These are phyloP conservation scores for Chaetorhynchus papuensis DNA, from an alignment of 2,113 vertebrate species.

Conservation along the genomic window DNA sequence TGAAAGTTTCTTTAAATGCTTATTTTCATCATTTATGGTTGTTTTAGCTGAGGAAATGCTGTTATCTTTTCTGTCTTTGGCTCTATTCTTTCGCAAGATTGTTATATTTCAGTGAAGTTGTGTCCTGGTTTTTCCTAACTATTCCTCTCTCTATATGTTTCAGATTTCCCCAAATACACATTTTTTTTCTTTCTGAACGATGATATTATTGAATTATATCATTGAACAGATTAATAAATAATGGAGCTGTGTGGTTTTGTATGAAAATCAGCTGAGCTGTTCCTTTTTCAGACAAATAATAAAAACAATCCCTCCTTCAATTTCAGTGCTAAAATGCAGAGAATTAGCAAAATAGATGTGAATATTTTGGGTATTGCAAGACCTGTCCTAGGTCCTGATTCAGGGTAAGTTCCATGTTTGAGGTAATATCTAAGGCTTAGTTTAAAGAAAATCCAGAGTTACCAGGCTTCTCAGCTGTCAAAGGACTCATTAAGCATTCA, in stretches of 20 bases:
- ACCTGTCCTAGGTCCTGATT: conserved; percentile 48
- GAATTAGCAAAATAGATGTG: neutral
- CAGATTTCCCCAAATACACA: accelerated
- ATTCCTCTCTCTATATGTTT: accelerated
- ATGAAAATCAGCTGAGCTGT: neutral
- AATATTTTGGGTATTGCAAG: neutral
- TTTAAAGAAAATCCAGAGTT: neutral
- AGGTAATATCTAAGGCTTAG: neutral
- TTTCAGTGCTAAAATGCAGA: neutral
- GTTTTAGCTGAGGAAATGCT: neutral
- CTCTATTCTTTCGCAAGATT: neutral
- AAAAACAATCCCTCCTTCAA: neutral
- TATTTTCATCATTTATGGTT: neutral
- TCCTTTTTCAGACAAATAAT: neutral
- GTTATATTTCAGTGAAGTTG: neutral
- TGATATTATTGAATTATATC: neutral
- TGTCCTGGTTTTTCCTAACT: neutral
- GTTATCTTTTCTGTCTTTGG: neutral
- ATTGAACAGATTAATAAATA: neutral
- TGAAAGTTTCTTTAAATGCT: neutral
- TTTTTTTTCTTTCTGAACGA: neutral
- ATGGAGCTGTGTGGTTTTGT: neutral
- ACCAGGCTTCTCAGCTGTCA: neutral
- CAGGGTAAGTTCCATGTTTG: neutral
- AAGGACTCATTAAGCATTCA: neutral